Evolutionary conservation across 2,888 invertebrate genomes (phyloP), one percentile per base, ranked within the genome.

Genomic region (Polymixis flavicincta): DNA sequence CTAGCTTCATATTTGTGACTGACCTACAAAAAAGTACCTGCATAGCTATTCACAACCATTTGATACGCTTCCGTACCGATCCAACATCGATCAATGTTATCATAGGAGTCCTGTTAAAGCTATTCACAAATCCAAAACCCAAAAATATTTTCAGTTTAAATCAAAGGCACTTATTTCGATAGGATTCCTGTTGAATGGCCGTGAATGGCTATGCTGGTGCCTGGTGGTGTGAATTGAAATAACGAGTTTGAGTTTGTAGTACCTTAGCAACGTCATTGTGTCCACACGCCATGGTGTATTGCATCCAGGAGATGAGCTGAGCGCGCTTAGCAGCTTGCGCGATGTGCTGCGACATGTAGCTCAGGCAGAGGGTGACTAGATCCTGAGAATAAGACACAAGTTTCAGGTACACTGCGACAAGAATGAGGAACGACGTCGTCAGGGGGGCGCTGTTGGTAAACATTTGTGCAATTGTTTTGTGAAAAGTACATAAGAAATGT

Each of bases 291-390:
- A 98, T 97, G 0, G 98, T 98, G 92, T 99, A 99, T 92, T 99
- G 99, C 91, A 99, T 97, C 99, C 99, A 99, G 0, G 98, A 98
- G 50, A 99, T 98, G 37, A 99, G 95, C 78, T 98, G 98, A 25
- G 98, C 98, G 74, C 98, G 97, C 72, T 97, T 97, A 0, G 98
- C 98, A 9, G 99, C 98, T 89, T 98, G 97, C 4, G 99, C 98
- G 71, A 99, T 97, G 92, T 99, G 98, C 87, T 97, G 97, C 69
- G 97, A 97, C 99, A 99, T 99, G 93, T 98, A 99, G 76, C 97
- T 97, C 50, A 98, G 97, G 92, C 99, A 99, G 19, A 99, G 96
- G 13, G 97, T 96, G 82, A 98, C 98, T 89, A 99, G 97, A 94
- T 99, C 99, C 97, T 98, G 90, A 28, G 76, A 93, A 50, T 19